A percentile compares a stretch with the other conserved stretches of the same genome.
Evolutionary conservation across 2,113 vertebrate species (phyloP).

Genomic region (Coracopsis vasa): DNA sequence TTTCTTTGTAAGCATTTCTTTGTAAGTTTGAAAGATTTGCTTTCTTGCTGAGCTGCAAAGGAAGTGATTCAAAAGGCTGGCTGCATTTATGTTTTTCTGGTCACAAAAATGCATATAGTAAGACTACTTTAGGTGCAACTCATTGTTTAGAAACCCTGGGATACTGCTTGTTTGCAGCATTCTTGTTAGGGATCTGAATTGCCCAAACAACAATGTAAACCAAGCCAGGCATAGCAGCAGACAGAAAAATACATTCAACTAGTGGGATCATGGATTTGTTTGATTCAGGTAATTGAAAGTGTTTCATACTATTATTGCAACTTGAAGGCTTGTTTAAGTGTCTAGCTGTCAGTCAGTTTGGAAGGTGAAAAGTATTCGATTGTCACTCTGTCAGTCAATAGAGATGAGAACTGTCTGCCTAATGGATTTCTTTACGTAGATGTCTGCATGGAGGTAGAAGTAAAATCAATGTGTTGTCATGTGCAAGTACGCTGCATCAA

Average conservation of each 20-base stretch:
- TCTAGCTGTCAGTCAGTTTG: constrained; percentile 94
- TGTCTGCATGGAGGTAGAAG: constrained; percentile 91
- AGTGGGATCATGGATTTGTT: constrained; percentile 94
- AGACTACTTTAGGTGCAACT: constrained; percentile 25
- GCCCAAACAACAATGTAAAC: constrained; percentile 72
- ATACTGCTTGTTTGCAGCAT: constrained; percentile 46
- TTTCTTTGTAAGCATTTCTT: not conserved
- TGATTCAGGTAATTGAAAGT: constrained; percentile 97
- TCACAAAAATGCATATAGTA: not conserved
- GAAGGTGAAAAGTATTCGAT: constrained; percentile 94
- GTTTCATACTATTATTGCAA: constrained; percentile 97
- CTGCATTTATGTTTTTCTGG: constrained; percentile 28
- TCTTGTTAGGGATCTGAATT: constrained; percentile 66
- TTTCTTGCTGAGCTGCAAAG: not conserved
- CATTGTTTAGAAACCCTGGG: constrained; percentile 43
- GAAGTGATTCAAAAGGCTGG: not conserved
- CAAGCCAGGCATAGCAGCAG: constrained; percentile 75
- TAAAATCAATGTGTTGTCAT: constrained; percentile 99
- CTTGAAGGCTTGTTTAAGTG: constrained; percentile 96
- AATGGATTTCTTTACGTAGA: constrained; percentile 98
- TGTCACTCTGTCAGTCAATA: constrained; percentile 99
- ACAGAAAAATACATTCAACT: constrained; percentile 82
- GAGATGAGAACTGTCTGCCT: constrained; percentile 98
- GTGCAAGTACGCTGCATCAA: constrained; percentile 87
- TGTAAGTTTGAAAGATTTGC: not conserved